Percentiles rank a stretch among this genome's conserved stretches.
These are phyloP conservation scores for Polypedilum pembai DNA, from an alignment of 1,140 invertebrate species.

Conservation along the genomic window DNA sequence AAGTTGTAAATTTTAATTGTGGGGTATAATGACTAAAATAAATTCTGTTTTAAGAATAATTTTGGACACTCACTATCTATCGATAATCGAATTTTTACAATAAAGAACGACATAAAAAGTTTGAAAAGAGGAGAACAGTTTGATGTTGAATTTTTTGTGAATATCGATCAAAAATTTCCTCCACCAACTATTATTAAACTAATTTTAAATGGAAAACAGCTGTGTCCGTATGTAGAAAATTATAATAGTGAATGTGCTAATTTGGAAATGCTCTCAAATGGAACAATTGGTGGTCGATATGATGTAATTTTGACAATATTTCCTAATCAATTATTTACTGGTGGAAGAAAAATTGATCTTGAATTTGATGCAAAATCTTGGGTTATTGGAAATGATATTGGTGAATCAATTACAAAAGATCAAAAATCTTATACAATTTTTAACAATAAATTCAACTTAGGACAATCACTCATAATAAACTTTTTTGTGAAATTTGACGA, in stretches of 20 bases:
- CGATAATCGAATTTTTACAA: slow-evolving; percentile 2
- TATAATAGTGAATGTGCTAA: not conserved
- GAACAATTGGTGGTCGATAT: not conserved
- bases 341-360: slow-evolving; percentile 2
- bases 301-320: not conserved
- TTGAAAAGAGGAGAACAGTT: not conserved
- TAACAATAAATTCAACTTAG: not conserved
- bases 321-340: not conserved
- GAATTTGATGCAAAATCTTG: not conserved
- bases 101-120: not conserved
- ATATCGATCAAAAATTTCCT: not conserved
- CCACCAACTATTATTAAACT: not conserved
- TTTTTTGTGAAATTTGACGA: not conserved
- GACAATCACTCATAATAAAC: not conserved
- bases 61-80: not conserved
- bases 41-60: not conserved
- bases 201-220: not conserved
- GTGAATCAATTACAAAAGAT: not conserved
- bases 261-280: not conserved
- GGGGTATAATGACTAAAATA: not conserved
- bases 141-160: not conserved
- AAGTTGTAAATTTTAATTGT: not conserved
- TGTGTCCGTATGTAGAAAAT: not conserved
- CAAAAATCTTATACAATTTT: not conserved
- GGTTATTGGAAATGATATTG: not conserved